Conservation (phyloP, 1,140 invertebrate species). For the Zaprionus camerounensis region DNA sequence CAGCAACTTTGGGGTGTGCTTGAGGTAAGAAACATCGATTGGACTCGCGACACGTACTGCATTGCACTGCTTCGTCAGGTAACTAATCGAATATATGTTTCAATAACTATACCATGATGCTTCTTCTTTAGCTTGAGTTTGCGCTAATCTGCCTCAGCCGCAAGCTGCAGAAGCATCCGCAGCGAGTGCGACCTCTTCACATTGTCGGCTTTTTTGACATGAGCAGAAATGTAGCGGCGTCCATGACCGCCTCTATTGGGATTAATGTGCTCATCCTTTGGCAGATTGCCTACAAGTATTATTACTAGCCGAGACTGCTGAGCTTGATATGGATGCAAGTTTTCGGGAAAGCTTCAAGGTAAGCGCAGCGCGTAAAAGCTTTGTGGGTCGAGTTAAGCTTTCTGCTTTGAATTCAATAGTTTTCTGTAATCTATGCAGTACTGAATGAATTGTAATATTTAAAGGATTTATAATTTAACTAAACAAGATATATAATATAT, state of each 20-base stretch:
- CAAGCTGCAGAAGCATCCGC: slow-evolving; percentile 40
- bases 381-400: not conserved
- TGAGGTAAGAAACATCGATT: not conserved
- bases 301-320: slow-evolving; percentile 21
- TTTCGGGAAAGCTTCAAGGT: not conserved
- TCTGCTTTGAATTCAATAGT: not conserved
- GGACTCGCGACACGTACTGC: not conserved
- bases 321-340: not conserved
- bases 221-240: slow-evolving; percentile 13
- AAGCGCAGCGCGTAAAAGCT: not conserved
- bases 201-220: slow-evolving; percentile 60
- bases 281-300: slow-evolving; percentile 69
- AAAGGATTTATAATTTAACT: not conserved
- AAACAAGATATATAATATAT: not conserved
- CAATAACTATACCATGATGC: not conserved
- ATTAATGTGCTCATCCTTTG: slow-evolving; percentile 57
- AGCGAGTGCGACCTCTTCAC: slow-evolving; percentile 45
- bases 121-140: slow-evolving; percentile 49
- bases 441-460: not conserved
- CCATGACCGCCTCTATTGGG: slow-evolving; percentile 42
- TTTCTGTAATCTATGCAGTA: not conserved
- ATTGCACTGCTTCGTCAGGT: slow-evolving; percentile 46
- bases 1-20: slow-evolving; percentile 15
- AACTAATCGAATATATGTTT: not conserved
- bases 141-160: slow-evolving; percentile 39